A percentile compares a stretch with the other conserved stretches of the same genome.
phyloP scores from a whole-genome alignment of 2,113 vertebrate species.

The Elephantulus edwardii region DNA sequence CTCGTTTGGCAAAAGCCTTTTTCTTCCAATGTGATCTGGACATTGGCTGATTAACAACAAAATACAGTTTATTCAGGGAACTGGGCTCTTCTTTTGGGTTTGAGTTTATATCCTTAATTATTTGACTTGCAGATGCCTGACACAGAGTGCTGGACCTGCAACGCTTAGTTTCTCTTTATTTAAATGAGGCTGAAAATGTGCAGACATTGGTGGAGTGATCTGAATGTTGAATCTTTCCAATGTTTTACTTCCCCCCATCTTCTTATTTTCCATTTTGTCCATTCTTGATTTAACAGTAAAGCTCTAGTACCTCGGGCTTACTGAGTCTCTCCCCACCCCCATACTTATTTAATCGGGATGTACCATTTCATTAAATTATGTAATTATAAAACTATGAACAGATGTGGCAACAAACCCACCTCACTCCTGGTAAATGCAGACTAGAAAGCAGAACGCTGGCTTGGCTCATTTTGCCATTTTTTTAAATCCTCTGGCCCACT shows the following conservation, averaged over 20 bases:
- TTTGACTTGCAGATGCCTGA: background rate
- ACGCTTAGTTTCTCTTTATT: background rate
- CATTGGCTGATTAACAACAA: background rate
- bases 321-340: background rate
- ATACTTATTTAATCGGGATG: background rate
- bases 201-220: background rate
- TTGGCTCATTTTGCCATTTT: fast-evolving
- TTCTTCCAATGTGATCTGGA: background rate
- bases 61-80: background rate
- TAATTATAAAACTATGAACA: background rate
- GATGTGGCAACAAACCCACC: background rate
- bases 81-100: background rate
- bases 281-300: background rate
- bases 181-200: background rate
- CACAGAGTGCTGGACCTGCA: background rate
- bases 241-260: background rate
- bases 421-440: background rate
- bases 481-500: background rate
- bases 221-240: background rate
- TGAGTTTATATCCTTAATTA: background rate
- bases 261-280: background rate
- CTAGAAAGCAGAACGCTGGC: background rate
- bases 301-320: background rate
- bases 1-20: background rate
- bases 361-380: background rate